Base-by-base conservation (phyloP, 2,797 vertebrate species). In the Anguilla anguilla region DNA sequence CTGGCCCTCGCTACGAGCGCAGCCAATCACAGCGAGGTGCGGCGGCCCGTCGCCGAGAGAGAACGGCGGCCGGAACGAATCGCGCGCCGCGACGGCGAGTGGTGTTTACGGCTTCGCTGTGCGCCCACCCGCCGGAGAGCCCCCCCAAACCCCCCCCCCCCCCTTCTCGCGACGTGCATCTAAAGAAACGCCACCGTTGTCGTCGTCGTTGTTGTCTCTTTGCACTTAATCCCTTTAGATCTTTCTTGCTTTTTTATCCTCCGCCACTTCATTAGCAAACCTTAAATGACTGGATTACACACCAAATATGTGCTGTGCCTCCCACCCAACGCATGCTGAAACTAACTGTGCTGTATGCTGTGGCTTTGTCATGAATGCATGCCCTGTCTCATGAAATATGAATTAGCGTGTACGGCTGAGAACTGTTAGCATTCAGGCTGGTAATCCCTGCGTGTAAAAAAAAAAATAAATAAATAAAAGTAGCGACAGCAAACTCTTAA, bases 341-440 rank as follows among this genome's bases (percentile, higher is more conserved):
- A 72, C 67, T 31, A 72, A 72, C 67, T 72, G 72, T 43, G 72
- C 31, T 77, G 72, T 77, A 0, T 77, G 13, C 72, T 7, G 10
- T 77, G 72, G 72, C 72, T 77, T 77, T 77, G 72, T 39, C 72
- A 72, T 35, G 72, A 77, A 77, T 77, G 72, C 72, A 77, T 77
- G 72, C 31, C 43, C 72, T 77, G 35, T 39, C 35, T 77, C 31
- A 77, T 77, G 15, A 77, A 39, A 77, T 77, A 43, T 77, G 72
- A 77, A 77, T 43, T 19, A 77, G 13, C 72, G 19, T 19, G 31
- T 43, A 77, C 22, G 17, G 35, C 72, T 39, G 11, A 77, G 72
- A 77, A 77, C 3, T 43, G 72, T 77, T 39, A 77, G 72, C 72
- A 77, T 31, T 72, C 10, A 74, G 35, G 72, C 72, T 15, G 72